Conservation (phyloP, 1,140 invertebrate species). For the Pectinophora gossypiella region DNA sequence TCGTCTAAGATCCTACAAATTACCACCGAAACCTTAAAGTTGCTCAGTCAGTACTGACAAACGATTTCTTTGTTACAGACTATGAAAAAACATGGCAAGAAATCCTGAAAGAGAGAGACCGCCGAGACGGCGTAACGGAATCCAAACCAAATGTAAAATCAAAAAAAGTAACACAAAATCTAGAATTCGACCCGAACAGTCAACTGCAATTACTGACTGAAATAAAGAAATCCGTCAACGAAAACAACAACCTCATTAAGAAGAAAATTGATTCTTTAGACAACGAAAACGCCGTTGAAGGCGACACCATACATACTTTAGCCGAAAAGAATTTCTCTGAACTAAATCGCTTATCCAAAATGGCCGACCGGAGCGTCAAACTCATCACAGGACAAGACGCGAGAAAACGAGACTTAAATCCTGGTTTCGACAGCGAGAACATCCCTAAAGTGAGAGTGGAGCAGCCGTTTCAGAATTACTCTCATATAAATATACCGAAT, state of each 20-base stretch:
- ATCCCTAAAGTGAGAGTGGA: slow-evolving; percentile 38
- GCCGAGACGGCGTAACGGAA: slow-evolving; percentile 27
- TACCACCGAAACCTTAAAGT: too few relatives aligned
- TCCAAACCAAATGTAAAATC: slow-evolving; percentile 22
- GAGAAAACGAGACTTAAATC: slow-evolving; percentile 47
- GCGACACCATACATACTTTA: slow-evolving; percentile 54
- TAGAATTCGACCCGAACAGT: slow-evolving; percentile 43
- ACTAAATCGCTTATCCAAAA: slow-evolving; percentile 62
- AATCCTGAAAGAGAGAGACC: slow-evolving; percentile 57
- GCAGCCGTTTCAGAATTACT: slow-evolving; percentile 28
- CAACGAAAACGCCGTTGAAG: slow-evolving; percentile 16
- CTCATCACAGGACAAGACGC: slow-evolving; percentile 55
- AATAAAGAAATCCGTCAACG: slow-evolving; percentile 68
- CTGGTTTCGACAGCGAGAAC: slow-evolving; percentile 60
- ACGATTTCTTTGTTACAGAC: too few relatives aligned
- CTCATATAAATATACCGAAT: slow-evolving; percentile 65
- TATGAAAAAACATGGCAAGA: slow-evolving; percentile 58
- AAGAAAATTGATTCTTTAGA: slow-evolving; percentile 43
- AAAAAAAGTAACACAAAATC: slow-evolving; percentile 12
- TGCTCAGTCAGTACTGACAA: too few relatives aligned
- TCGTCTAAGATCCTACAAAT: too few relatives aligned
- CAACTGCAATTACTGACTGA: slow-evolving; percentile 58
- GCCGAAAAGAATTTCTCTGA: slow-evolving; percentile 70
- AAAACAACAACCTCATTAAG: slow-evolving; percentile 70
- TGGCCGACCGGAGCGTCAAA: slow-evolving; percentile 67